These are phyloP conservation scores for Pediacus dermestoides DNA, from an alignment of 2,888 invertebrate species.

Conservation along the genomic window DNA sequence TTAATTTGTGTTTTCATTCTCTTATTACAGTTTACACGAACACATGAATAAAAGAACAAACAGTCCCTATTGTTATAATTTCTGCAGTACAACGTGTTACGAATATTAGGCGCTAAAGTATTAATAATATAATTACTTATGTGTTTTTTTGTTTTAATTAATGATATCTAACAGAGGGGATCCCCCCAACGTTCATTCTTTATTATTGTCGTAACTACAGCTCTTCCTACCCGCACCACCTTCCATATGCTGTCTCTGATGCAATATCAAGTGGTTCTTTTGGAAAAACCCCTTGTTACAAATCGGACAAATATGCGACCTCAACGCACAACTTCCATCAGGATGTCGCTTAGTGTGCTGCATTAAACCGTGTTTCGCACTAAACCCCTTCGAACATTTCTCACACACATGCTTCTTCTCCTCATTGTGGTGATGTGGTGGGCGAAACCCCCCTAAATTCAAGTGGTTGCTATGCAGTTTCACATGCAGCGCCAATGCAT, in stretches of 20 bases:
- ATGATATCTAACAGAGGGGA: too few species aligned
- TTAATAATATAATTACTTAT: too few species aligned
- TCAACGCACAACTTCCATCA: conserved; percentile 73
- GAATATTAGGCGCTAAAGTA: too few species aligned
- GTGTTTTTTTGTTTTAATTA: too few species aligned
- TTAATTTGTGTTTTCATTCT: too few species aligned
- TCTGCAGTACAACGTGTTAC: too few species aligned
- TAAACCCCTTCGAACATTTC: conserved; percentile 78
- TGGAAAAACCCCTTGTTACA: conserved; percentile 85
- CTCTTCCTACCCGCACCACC: neutral
- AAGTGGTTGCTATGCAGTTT: conserved; percentile 79
- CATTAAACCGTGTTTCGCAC: conserved; percentile 76
- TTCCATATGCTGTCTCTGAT: conserved; percentile 56
- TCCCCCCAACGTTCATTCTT: too few species aligned
- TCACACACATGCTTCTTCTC: conserved; percentile 72
- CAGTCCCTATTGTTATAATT: too few species aligned
- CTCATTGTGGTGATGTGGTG: neutral
- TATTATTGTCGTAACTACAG: conserved; percentile 1
- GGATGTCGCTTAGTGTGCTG: conserved; percentile 79
- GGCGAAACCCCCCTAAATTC: too few species aligned
- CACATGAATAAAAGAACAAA: too few species aligned
- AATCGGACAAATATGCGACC: conserved; percentile 74
- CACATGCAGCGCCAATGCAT: conserved; percentile 74
- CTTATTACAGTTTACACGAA: too few species aligned
- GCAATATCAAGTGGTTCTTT: conserved; percentile 77